Evolutionary conservation across 2,888 invertebrate species (phyloP).

Genomic region (Heteromyza rotundicornis): DNA sequence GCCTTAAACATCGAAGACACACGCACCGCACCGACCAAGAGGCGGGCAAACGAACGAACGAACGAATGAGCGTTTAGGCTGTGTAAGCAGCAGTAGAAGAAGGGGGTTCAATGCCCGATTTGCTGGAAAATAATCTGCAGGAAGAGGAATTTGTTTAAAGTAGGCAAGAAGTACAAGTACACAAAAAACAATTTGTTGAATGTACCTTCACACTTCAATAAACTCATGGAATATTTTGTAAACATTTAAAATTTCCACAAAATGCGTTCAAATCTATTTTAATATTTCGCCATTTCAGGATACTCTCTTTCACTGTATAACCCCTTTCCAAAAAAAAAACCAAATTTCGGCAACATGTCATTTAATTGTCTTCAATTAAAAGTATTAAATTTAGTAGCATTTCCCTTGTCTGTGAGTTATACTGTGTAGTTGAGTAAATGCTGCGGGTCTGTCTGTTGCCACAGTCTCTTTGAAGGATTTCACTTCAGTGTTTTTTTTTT

Average conservation of each 20-base stretch:
- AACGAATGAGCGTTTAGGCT: no score
- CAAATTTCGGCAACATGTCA: background rate
- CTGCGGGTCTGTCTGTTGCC: conserved; percentile 37
- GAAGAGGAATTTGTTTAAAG: conserved; percentile 32
- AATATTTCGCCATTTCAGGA: no score
- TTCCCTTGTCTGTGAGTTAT: background rate
- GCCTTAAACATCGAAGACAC: background rate
- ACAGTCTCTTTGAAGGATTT: conserved; percentile 17
- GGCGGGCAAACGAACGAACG: no score
- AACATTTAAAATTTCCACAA: no score
- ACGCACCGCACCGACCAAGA: background rate
- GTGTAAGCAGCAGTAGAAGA: no score
- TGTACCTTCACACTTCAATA: no score
- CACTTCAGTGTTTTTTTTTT: background rate
- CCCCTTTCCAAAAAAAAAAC: no score
- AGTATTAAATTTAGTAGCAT: conserved; percentile 23
- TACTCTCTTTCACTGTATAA: no score
- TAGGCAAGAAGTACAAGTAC: conserved; percentile 22
- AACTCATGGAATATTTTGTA: no score
- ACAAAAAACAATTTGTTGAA: conserved; percentile 19
- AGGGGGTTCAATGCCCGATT: conserved; percentile 53
- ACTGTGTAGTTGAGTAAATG: conserved; percentile 26
- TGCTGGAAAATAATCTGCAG: conserved; percentile 32
- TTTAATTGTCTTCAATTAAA: conserved; percentile 40
- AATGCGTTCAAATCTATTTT: no score